Conservation (phyloP, 2,797 vertebrate genomes). For the Euthynnus affinis region DNA sequence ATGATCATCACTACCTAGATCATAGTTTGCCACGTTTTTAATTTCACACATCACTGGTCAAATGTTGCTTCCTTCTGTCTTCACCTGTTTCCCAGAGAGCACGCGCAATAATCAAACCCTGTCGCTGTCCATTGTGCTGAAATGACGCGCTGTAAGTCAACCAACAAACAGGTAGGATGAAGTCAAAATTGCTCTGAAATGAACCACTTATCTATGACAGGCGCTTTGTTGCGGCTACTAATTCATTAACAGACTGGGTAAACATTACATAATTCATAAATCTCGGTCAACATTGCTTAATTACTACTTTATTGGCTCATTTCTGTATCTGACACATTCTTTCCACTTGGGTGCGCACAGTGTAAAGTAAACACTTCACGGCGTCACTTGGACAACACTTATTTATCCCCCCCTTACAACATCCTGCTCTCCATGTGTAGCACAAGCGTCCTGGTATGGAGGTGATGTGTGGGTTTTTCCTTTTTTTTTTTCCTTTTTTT, state of each 20-base stretch:
- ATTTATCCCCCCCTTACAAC: slow-evolving; percentile 3
- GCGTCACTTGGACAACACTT: slow-evolving; percentile 27
- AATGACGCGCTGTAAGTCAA: slow-evolving; percentile 7
- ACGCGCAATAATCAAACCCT: slow-evolving; percentile 2
- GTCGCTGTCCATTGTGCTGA: slow-evolving; percentile 81
- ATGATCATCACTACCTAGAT: not conserved
- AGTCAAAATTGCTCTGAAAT: not conserved
- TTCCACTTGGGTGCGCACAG: slow-evolving; percentile 37
- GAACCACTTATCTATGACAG: rapidly evolving
- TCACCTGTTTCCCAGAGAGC: slow-evolving; percentile 14
- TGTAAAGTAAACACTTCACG: slow-evolving; percentile 20
- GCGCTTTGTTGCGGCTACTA: too few relatives aligned
- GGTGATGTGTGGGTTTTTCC: slow-evolving; percentile 28
- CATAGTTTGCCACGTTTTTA: not conserved
- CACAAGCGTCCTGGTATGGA: slow-evolving; percentile 51
- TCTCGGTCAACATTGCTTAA: not conserved
- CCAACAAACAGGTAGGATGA: not conserved
- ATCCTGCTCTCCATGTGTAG: slow-evolving; percentile 43
- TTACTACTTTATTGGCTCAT: not conserved
- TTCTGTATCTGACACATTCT: slow-evolving; percentile 2
- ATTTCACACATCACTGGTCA: not conserved
- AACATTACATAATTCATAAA: slow-evolving; percentile 18
- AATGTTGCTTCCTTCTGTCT: not conserved
- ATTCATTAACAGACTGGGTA: not conserved
- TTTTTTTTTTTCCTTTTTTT: not conserved